Evolutionary conservation across 2,797 vertebrate genomes (phyloP).

Genomic region (Macrochelys suwanniensis): DNA sequence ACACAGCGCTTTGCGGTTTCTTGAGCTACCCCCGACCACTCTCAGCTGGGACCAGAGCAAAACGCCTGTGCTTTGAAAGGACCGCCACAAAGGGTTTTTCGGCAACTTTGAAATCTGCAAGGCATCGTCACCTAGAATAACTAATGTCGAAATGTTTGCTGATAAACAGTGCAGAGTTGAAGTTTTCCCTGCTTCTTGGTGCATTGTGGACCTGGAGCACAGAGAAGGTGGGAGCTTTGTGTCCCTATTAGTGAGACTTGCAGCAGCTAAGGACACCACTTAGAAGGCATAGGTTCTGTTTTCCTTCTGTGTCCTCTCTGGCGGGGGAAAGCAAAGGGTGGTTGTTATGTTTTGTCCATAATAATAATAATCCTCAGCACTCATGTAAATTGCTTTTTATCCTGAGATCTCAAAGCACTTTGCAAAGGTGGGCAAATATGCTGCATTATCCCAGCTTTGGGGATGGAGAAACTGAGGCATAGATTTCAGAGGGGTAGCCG

Average conservation of each 20-base stretch:
- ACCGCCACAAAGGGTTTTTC: slow-evolving; percentile 5
- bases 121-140: background rate
- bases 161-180: rapidly evolving
- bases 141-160: background rate
- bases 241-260: too few species aligned
- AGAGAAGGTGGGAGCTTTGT: background rate
- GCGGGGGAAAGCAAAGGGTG: too few species aligned
- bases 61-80: slow-evolving; percentile 59
- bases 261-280: background rate
- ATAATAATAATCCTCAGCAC: background rate
- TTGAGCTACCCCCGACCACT: background rate
- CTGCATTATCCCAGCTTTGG: background rate
- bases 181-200: background rate
- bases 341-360: background rate
- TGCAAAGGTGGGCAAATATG: background rate
- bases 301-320: background rate
- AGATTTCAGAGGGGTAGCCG: too few species aligned
- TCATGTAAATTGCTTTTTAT: background rate
- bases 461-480: background rate
- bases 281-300: background rate
- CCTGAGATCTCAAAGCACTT: background rate
- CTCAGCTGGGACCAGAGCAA: background rate
- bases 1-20: rapidly evolving
- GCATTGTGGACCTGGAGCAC: rapidly evolving
- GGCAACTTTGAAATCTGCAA: slow-evolving; percentile 6